Percentiles rank a stretch among this genome's conserved stretches.
These are phyloP conservation scores for Petrocephalus microphthalmus DNA, from an alignment of 2,113 vertebrate species.

Conservation along the genomic window DNA sequence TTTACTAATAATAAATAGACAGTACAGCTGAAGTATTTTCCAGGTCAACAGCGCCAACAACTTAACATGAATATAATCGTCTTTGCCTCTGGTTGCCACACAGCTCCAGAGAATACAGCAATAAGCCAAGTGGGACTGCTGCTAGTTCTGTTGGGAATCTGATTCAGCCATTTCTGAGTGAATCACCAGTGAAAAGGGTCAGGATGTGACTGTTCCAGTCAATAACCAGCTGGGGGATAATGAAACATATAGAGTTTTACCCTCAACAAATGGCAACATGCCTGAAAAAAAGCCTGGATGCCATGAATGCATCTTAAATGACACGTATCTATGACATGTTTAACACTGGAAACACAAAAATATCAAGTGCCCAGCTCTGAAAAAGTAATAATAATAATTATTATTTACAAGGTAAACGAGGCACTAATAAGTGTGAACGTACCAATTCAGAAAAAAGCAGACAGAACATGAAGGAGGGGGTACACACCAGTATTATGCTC, in stretches of 20 bases:
- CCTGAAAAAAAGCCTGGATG: not conserved
- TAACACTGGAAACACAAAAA: not conserved
- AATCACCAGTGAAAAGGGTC: not conserved
- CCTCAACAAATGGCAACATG: not conserved
- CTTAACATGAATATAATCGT: not conserved
- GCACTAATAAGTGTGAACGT: not conserved
- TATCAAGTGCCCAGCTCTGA: not conserved
- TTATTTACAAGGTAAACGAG: not conserved
- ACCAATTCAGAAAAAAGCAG: not conserved
- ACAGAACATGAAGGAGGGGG: not conserved
- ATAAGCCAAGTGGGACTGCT: not conserved
- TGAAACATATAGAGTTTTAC: not conserved
- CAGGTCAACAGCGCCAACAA: not conserved
- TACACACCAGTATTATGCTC: not conserved
- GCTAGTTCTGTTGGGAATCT: not conserved
- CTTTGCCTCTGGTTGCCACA: not conserved
- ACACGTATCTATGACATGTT: not conserved
- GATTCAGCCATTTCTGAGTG: not conserved
- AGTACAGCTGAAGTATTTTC: not conserved
- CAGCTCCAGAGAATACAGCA: not conserved
- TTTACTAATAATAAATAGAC: not conserved
- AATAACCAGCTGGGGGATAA: not conserved
- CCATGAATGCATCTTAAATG: not conserved
- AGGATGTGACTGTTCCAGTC: not conserved
- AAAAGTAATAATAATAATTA: not conserved